phyloP scores from a whole-genome alignment of 2,888 invertebrate species.

The Tenodera sinensis region DNA sequence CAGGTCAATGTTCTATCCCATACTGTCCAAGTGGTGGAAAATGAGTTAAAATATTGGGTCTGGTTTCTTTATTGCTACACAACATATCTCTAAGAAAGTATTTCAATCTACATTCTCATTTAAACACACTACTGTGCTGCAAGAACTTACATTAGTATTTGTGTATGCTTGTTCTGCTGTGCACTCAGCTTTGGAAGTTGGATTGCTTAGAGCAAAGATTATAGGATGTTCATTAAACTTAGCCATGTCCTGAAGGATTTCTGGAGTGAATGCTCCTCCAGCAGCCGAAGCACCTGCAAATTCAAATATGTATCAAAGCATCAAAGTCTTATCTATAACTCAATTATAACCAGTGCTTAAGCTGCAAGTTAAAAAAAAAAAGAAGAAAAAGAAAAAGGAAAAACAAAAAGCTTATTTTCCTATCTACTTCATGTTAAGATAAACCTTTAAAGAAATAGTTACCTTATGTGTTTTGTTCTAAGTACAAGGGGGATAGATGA shows the following conservation, averaged over 20 bases:
- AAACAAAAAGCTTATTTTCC: no score
- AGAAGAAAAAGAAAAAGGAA: no score
- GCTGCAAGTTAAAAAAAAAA: no score
- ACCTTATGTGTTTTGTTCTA: no score
- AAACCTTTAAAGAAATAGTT: no score
- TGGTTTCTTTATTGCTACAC: no score
- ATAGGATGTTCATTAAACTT: slow-evolving; percentile 82
- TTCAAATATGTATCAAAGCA: background rate
- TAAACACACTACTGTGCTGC: background rate
- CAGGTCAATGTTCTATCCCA: no score
- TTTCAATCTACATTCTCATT: background rate
- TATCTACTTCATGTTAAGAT: no score
- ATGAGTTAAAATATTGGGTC: no score
- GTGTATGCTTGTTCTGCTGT: slow-evolving; percentile 93
- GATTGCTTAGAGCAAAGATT: slow-evolving; percentile 96
- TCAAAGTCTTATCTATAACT: background rate
- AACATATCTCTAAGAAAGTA: no score
- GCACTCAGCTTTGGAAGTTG: slow-evolving; percentile 96
- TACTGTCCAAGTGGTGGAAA: no score
- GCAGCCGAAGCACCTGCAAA: slow-evolving; percentile 83
- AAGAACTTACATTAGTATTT: slow-evolving; percentile 69
- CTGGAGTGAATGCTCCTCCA: slow-evolving; percentile 85
- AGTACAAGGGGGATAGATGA: no score
- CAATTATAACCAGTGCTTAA: background rate
- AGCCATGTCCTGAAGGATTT: slow-evolving; percentile 83